A percentile compares a stretch with the other conserved stretches of the same genome.
Conservation (phyloP, 2,797 vertebrate genomes). For the Dendrocincla fuliginosa region DNA sequence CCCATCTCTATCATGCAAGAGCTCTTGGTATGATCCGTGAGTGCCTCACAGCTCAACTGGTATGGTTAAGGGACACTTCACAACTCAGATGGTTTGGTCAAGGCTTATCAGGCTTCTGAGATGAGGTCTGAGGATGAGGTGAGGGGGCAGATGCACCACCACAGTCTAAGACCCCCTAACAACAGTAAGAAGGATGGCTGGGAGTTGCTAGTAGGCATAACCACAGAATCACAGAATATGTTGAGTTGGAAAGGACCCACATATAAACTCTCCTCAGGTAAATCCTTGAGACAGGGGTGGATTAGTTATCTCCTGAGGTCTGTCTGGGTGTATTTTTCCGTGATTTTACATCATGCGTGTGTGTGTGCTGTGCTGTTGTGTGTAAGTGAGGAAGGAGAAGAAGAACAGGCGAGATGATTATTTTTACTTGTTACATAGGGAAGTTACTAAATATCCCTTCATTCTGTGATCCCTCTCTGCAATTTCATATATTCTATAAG, state of each 20-base stretch:
- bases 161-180: not conserved
- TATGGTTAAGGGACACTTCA: accelerated
- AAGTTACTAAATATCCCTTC: not conserved
- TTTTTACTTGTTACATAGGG: not conserved
- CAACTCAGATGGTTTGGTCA: not conserved
- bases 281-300: not conserved
- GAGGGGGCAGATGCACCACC: not conserved
- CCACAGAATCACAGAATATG: not conserved
- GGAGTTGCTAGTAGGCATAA: not conserved
- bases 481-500: not conserved
- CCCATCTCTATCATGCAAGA: not conserved
- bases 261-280: not conserved
- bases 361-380: not conserved
- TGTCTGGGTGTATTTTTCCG: not conserved
- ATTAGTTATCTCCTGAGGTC: not conserved
- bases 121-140: not conserved
- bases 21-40: not conserved
- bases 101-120: not conserved
- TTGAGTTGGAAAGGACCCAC: not conserved
- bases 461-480: not conserved
- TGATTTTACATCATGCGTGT: not conserved
- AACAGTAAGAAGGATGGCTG: not conserved
- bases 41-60: not conserved
- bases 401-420: not conserved
- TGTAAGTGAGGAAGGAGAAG: not conserved